A percentile compares a stretch with the other conserved stretches of the same genome.
These are phyloP conservation scores for Stegastes partitus DNA, from an alignment of 2,113 vertebrate species.

Conservation along the genomic window DNA sequence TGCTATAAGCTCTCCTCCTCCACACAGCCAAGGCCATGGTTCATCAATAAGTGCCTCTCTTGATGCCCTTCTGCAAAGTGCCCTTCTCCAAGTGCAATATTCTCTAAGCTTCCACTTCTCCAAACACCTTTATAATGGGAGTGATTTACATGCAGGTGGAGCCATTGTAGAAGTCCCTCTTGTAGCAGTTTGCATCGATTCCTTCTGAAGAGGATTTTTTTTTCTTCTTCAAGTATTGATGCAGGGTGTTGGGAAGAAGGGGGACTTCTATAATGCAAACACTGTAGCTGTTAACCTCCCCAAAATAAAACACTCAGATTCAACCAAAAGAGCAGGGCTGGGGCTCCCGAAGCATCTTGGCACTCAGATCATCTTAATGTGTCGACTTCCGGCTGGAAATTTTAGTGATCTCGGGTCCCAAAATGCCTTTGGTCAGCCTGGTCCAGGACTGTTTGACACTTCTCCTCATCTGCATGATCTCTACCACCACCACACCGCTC, in stretches of 20 bases:
- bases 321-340: conserved; percentile 68
- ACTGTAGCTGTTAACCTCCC: conserved; percentile 3
- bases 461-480: conserved; percentile 82
- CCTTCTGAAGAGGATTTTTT: not conserved
- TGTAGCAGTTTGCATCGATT: not conserved
- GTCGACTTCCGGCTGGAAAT: conserved; percentile 17
- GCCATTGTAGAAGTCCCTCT: conserved; percentile 40
- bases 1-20: conserved; percentile 40
- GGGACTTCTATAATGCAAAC: conserved; percentile 31
- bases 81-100: conserved; percentile 53
- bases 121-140: conserved; percentile 40
- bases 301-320: conserved; percentile 2
- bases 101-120: conserved; percentile 45
- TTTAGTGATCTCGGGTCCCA: conserved; percentile 58
- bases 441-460: conserved; percentile 77
- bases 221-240: not conserved
- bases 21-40: conserved; percentile 53
- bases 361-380: conserved; percentile 53
- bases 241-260: not conserved
- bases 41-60: conserved; percentile 67
- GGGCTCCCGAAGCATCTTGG: conserved; percentile 63
- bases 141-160: conserved; percentile 36
- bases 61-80: conserved; percentile 49
- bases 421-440: conserved; percentile 70
- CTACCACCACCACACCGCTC: conserved; percentile 64